Percentiles rank a stretch among this genome's conserved stretches.
These are phyloP conservation scores for Scleropages formosus DNA, from an alignment of 2,797 vertebrate genomes.

Conservation along the genomic window DNA sequence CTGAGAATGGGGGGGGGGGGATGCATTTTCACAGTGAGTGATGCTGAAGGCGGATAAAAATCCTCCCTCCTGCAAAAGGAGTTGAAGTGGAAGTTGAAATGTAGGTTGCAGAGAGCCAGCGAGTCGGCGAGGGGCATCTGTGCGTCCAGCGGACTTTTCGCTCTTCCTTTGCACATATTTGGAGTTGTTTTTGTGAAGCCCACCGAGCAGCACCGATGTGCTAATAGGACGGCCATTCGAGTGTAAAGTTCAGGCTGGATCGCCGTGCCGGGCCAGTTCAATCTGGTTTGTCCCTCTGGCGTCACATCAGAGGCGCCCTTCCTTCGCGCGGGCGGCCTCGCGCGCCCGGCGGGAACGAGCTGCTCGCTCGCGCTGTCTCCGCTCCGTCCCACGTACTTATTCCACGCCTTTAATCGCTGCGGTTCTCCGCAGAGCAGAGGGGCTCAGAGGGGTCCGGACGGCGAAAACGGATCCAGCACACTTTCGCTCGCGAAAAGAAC, in stretches of 20 bases:
- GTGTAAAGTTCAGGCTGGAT: conserved; percentile 79
- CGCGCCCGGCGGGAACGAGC: no score
- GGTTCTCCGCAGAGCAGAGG: no score
- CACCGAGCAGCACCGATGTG: conserved; percentile 70
- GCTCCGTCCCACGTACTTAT: no score
- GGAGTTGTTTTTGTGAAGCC: conserved; percentile 80
- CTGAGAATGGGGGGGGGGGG: no score
- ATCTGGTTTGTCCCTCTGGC: conserved; percentile 76
- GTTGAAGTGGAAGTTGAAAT: conserved; percentile 52
- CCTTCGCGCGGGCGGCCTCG: not conserved
- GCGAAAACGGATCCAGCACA: no score
- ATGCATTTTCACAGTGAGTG: not conserved
- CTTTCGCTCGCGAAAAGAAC: not conserved
- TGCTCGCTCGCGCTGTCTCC: no score
- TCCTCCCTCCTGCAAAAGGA: conserved; percentile 27
- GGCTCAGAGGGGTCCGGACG: no score
- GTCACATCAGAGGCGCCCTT: conserved; percentile 72
- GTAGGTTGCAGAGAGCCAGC: conserved; percentile 68
- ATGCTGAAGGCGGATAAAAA: conserved; percentile 16
- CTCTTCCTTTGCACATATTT: conserved; percentile 80
- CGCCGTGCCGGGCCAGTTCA: conserved; percentile 78
- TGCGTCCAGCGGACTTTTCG: conserved; percentile 45
- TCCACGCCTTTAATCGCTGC: no score
- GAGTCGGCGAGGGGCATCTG: conserved; percentile 44
- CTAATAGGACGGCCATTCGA: conserved; percentile 73